Conservation (phyloP, 2,888 invertebrate species). For the Noctua janthina region DNA sequence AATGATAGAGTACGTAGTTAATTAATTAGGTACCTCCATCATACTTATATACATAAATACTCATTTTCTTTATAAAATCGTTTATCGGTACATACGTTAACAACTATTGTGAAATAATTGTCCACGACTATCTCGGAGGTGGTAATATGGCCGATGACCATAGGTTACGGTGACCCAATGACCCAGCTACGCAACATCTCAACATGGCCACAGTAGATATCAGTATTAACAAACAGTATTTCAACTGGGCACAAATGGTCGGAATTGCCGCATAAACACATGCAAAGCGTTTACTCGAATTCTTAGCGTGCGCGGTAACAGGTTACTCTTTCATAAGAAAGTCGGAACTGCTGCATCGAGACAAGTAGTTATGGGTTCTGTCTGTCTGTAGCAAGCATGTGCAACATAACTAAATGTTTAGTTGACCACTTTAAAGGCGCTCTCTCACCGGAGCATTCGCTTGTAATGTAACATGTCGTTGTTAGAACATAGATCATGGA, state of each 20-base stretch:
- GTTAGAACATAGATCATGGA: not conserved
- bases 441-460: not conserved
- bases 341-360: not conserved
- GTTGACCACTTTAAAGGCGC: not conserved
- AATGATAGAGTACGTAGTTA: not conserved
- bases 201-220: slow-evolving; percentile 11
- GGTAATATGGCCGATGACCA: slow-evolving; percentile 23
- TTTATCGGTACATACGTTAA: not conserved
- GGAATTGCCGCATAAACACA: not conserved
- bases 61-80: not conserved
- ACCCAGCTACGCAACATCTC: slow-evolving; percentile 47
- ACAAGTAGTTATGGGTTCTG: not conserved
- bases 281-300: not conserved
- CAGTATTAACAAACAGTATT: not conserved
- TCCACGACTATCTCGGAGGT: not conserved
- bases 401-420: not conserved
- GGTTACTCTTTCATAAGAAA: not conserved
- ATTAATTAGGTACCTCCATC: not conserved
- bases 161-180: slow-evolving; percentile 51
- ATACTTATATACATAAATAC: no score
- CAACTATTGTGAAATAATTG: slow-evolving; percentile 13
- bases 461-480: not conserved
- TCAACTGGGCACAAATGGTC: not conserved
- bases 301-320: not conserved
- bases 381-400: not conserved